Evolutionary conservation across 2,888 invertebrate species (phyloP), one percentile per base, ranked within the genome.

Genomic region (Molorchus minor): DNA sequence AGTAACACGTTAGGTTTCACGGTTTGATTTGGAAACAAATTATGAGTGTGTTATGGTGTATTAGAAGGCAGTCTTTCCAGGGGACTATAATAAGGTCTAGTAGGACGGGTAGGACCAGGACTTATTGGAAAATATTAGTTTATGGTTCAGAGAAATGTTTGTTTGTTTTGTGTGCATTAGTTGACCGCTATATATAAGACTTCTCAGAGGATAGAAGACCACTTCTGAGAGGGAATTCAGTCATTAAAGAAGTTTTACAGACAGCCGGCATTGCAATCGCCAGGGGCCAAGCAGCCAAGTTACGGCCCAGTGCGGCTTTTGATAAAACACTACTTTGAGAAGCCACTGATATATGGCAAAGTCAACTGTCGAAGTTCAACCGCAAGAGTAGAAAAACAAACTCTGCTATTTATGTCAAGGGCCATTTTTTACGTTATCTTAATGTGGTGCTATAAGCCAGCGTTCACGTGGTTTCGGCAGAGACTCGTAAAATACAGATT

Each of bases 241-340:
- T 41, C 41, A 19, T 41, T 41, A 41, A 7, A 30, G 17, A 52
- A 52, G 52, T 52, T 52, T 19, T n/a, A 12, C 20, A 41, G 40
- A 41, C 41, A 41, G 41, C 29, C 41, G 52, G 13, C 17, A n/a
- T 20, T 49, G 41, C 56, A 56, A 49, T 56, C 33, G 44, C 56
- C 44, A 21, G 19, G 35, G 47, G 56, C 38, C 47, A 25, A 20
- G 49, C 43, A 30, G 49, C 20, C 17, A 56, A 44, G 35, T 56
- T 56, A 56, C 43, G 29, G 49, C 56, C 56, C 41, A 36, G n/a
- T 56, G 49, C 44, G 49, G 49, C 49, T 56, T 44, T 56, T 43
- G 43, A 56, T 49, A 56, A 49, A 56, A 56, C 43, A 56, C 56
- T 41, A 56, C 56, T 56, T 49, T 49, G 49, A 49, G 41, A 49